These are phyloP conservation scores for Platalea minor DNA, from an alignment of 2,797 vertebrate genomes.

Conservation along the genomic window DNA sequence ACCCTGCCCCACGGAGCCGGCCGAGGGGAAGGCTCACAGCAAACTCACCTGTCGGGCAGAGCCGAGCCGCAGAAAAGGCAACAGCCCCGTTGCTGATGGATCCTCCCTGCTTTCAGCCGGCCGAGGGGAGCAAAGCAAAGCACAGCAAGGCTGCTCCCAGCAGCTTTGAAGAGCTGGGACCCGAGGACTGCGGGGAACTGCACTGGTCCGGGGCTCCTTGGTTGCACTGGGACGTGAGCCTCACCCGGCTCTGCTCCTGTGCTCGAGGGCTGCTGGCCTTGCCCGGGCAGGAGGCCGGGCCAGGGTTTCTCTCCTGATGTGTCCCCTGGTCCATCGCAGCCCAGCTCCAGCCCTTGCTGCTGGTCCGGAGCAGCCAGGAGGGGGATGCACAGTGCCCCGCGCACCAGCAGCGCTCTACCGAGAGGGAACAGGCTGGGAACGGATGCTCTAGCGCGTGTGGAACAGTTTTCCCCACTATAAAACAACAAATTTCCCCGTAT, in stretches of 20 bases:
- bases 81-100: neutral
- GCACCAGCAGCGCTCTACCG: neutral
- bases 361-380: neutral
- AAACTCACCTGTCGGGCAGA: neutral
- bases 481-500: neutral
- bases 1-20: fast-evolving
- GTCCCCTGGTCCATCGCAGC: neutral
- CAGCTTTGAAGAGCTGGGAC: neutral
- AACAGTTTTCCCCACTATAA: neutral
- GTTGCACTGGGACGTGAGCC: neutral
- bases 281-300: neutral
- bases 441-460: neutral
- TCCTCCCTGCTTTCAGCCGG: neutral
- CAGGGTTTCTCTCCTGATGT: neutral
- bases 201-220: neutral
- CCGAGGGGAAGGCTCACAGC: neutral
- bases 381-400: fast-evolving
- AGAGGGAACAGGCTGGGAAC: neutral
- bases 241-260: neutral
- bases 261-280: neutral
- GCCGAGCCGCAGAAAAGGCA: neutral
- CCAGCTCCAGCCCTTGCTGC: neutral
- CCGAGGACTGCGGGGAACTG: fast-evolving
- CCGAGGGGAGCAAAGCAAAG: neutral
- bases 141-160: neutral